Evolutionary conservation across 2,888 invertebrate species (phyloP), one percentile per base, ranked within the genome.

Genomic region (Autographa gamma): DNA sequence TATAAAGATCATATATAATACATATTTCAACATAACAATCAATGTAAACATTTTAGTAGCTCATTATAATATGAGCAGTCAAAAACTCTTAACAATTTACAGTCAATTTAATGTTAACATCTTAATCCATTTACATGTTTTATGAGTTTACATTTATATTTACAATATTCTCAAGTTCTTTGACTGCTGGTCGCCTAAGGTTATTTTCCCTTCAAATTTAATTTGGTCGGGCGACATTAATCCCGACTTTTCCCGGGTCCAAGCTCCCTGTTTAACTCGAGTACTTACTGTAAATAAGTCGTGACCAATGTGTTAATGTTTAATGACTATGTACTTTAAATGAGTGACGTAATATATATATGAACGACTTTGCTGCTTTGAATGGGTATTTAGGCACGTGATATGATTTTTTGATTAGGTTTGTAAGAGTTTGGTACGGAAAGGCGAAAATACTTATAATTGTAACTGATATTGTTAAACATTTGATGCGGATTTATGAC

Each of bases 181-280:
- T 4, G 54, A n/a, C 54, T 54, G 9, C 9, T 13, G 25, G 25
- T 19, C 25, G 48, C 54, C 54, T 56, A 14, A 4, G 54, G 54
- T 25, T 56, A 56, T 56, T 56, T 25, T 56, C 25, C 19, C 25
- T 19, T 25, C 54, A 19, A 25, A 56, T 56, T 56, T 56, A 56
- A 56, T 56, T 54, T 56, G 9, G 54, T 56, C 13, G 19, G 54
- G 54, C 19, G 54, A 13, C 31, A 60, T 32, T 60, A 60, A 60
- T 34, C 32, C 34, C 32, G 60, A 60, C 34, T 34, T 34, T 60
- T 16, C n/a, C 34, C 60, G 32, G 34, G 34, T 14, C 25, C 16
- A 16, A 60, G 9, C 34, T 25, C 60, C 3, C 8, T 60, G 32
- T 60, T 60, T 34, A 60, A 7, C 14, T 34, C 32, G 8, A 34